Base-by-base conservation (phyloP, 2,113 vertebrate genomes). In the Galbula dea region DNA sequence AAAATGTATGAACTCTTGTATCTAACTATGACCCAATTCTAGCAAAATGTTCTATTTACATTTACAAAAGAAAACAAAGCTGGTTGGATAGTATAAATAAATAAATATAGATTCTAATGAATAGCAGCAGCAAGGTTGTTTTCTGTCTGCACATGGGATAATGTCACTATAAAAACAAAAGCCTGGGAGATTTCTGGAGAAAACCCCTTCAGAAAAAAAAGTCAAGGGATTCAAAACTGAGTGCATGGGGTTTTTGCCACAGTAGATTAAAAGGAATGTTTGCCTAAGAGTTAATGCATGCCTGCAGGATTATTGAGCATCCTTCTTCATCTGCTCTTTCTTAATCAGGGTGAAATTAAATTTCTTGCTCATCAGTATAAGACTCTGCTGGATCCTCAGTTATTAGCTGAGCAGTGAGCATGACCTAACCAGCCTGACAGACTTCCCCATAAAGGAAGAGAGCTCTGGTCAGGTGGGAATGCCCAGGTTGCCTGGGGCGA, bases 21-120 rank as follows among this genome's bases (percentile, higher is more conserved):
- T 75, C 34, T 62, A 30, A 34, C 30, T 51, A 3, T 37, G 12
- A 87, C 37, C 22, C 55, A 71, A 9, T 80, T 91, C 20, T 15
- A 89, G 81, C 37, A 91, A 92, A 86, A 55, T 36, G 57, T 86
- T 92, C 96, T 88, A n/a, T n/a, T n/a, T n/a, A 67, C 61, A 82
- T 18, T 63, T 82, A 63, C 1, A 13, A 61, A 83, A 54, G 24
- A 43, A 83, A 58, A 58, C 71, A 61, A 72, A 78, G 17, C 3
- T 65, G 12, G 7, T 81, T 86, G 57, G 43, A 67, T 78, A 24
- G 8, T 46, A 73, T 58, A 83, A 69, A 49, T 18, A 83, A 86
- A 58, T 83, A 76, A 83, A 46, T 75, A 67, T 22, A 82, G 39
- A 68, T 79, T 81, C 15, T 72, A 93, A 86, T 43, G n/a, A 82